phyloP scores from a whole-genome alignment of 2,888 invertebrate species.

The Rhagophthalmus giganteus region DNA sequence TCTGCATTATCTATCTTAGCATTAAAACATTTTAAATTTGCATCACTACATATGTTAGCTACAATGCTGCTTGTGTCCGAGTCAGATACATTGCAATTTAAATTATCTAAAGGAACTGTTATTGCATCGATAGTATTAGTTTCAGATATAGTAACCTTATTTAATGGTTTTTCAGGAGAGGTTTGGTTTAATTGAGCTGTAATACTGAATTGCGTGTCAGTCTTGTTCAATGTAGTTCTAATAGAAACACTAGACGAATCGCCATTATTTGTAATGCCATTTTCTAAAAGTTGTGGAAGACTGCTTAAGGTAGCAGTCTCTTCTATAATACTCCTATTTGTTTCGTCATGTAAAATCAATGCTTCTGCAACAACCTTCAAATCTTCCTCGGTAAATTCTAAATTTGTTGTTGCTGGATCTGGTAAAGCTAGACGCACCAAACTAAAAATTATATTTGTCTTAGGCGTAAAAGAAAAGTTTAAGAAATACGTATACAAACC shows the following conservation, averaged over 20 bases:
- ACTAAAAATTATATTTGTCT: too few relatives aligned
- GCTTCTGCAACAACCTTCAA: conserved; percentile 55
- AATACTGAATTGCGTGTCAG: neutral
- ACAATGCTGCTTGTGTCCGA: conserved; percentile 35
- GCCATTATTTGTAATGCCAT: conserved; percentile 48
- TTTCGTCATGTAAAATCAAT: conserved; percentile 52
- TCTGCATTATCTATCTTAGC: conserved; percentile 2
- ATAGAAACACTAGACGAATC: conserved; percentile 52
- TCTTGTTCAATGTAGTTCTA: conserved; percentile 31
- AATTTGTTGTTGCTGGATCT: conserved; percentile 54
- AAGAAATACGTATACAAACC: conserved; percentile 42
- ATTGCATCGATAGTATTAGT: too few relatives aligned
- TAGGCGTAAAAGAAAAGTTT: too few relatives aligned
- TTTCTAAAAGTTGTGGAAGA: conserved; percentile 30
- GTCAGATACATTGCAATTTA: conserved; percentile 34
- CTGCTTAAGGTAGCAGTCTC: conserved; percentile 27
- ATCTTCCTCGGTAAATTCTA: conserved; percentile 56
- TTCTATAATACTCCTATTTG: conserved; percentile 18
- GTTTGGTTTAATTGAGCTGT: neutral
- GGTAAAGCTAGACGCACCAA: conserved; percentile 56
- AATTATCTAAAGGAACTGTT: neutral
- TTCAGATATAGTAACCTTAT: too few relatives aligned
- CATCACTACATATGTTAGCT: conserved; percentile 27
- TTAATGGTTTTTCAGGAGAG: neutral
- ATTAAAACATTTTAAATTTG: conserved; percentile 4